Evolutionary conservation across 2,113 vertebrate species (phyloP).

Genomic region (Cygnus atratus): DNA sequence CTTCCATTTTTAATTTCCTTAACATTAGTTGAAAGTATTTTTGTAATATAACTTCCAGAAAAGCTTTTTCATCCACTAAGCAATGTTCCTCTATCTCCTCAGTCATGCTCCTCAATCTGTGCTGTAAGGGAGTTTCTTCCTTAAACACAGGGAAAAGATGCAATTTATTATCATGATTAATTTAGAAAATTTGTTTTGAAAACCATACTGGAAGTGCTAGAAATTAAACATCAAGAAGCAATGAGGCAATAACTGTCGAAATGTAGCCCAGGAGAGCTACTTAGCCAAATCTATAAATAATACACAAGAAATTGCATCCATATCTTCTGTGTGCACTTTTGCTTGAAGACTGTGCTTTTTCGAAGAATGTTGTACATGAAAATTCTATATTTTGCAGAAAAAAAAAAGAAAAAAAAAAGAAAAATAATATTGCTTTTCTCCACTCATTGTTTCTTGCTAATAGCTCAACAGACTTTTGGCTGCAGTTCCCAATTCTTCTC

Average conservation of each 20-base stretch:
- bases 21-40: neutral
- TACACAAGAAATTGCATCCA: neutral
- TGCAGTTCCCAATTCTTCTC: conserved; percentile 30
- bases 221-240: conserved; percentile 17
- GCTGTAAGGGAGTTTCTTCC: neutral
- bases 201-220: conserved; percentile 15
- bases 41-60: neutral
- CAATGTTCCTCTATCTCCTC: neutral
- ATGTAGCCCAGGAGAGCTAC: neutral
- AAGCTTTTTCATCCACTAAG: neutral
- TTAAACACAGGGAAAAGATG: neutral
- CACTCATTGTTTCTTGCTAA: neutral
- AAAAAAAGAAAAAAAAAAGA: neutral
- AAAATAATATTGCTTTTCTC: conserved; percentile 23
- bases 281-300: neutral
- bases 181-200: conserved; percentile 43
- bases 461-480: conserved; percentile 16
- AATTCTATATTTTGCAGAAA: neutral
- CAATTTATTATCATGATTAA: conserved; percentile 12
- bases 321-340: neutral
- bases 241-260: conserved; percentile 14
- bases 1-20: neutral
- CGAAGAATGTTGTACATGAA: neutral
- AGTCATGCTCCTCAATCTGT: neutral
- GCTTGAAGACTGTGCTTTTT: neutral